Evolutionary conservation across 2,888 invertebrate species (phyloP), one percentile per base, ranked within the genome.

Genomic region (Drosophila percnosoma): DNA sequence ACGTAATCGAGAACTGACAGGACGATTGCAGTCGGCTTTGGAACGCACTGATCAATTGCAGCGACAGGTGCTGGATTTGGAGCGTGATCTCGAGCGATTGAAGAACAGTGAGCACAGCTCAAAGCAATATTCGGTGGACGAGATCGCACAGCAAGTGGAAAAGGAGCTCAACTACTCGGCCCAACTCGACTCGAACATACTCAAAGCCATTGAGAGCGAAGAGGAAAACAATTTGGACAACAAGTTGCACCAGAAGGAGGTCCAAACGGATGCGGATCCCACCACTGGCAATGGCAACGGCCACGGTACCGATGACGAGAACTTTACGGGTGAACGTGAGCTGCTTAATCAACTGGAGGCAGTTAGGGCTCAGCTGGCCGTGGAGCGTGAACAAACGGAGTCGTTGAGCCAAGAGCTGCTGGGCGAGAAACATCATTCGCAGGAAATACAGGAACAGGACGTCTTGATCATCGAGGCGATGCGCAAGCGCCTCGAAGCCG

Each of bases 401-500:
- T 93, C 95, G 31, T 91, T 96, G 59, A 94, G 95, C 80, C 93
- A 94, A 40, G 92, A 95, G 68, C 91, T 96, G 18, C 94, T 95
- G 66, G 93, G 94, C 31, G 95, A 96, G 84, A 94, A 94, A 82
- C 94, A 94, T 52, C 94, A 94, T 48, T 94, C 95, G 0, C 94
- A 94, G 59, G 91, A 93, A 10, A 92, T 94, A 48, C 94, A 95
- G 93, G 94, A 94, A 33, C 95, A 96, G 91, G 96, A 96, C 91
- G 94, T 95, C 1, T 94, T 94, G 80, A 94, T 96, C 91, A 95
- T 96, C 75, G 94, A 95, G 84, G 95, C 95, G 64, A 93, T 96
- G 82, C 94, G 95, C 78, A 94, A 95, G 69, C 94, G 95, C 0
- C 91, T 97, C 7, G 95, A 96, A 78, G 94, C 94, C 0, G 95